Base-by-base conservation (phyloP, 1,140 invertebrate species). In the Heliconius congener region DNA sequence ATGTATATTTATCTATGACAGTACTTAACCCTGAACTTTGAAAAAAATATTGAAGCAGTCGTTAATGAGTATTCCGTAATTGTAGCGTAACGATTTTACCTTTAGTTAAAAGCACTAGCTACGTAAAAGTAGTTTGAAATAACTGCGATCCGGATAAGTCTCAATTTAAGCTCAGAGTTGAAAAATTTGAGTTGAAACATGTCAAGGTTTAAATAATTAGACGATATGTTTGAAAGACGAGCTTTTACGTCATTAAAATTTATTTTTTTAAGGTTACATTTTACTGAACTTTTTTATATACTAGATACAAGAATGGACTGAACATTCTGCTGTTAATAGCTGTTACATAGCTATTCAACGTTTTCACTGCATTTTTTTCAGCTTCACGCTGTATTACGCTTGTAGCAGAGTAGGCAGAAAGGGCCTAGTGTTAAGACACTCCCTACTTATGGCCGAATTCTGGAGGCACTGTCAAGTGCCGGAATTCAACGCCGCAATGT, bases 181-280 rank as follows among this genome's bases (percentile, higher is more conserved):
- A 66, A 66, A 66, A 23, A 23, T 23, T 23, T 30, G 13, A 23
- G 27, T 18, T 30, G 60, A 66, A 66, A 66, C 27, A 66, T 66
- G 60, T 66, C 60, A 66, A 66, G 60, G 60, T 66, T 66, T 11
- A 66, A 66, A 66, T 66, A 66, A 66, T 30, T 66, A 66, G 27
- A 66, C 55, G 55, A 60, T 4, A 66, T 30, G 60, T 66, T 66
- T 66, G 23, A 66, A 66, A 66, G 60, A 50, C 39, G 46, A 73
- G 27, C 23, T 50, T 46, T 73, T 73, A 73, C 37, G 46, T 46
- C 71, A 23, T 46, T 73, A 23, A 73, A 73, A 73, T 50, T 4
- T 5, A n/a, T 42, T 46, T 50, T 73, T 30, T 73, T 16, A 73
- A 73, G 9, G n/a, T 60, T 66, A 66, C 13, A 27, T 66, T 27